phyloP scores from a whole-genome alignment of 2,888 invertebrate species.

The Megamerina dolium region DNA sequence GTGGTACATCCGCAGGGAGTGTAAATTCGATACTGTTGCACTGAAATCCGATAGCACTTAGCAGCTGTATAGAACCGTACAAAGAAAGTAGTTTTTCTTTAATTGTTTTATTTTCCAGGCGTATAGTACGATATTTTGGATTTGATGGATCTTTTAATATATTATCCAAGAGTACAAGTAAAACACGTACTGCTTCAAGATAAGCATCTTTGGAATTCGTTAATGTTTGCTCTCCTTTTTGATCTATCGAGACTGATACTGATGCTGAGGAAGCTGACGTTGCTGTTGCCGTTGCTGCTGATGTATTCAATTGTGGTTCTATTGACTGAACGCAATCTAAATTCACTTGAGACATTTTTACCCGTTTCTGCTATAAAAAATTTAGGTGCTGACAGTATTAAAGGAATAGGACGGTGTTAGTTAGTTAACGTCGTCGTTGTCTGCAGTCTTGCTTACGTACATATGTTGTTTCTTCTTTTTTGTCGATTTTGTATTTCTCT shows the following conservation, averaged over 20 bases:
- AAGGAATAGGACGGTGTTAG: too few species aligned
- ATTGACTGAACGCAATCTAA: slow-evolving; percentile 10
- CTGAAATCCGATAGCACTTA: slow-evolving; percentile 43
- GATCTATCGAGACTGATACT: background rate
- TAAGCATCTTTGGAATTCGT: slow-evolving; percentile 37
- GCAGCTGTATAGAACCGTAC: slow-evolving; percentile 36
- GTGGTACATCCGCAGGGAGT: slow-evolving; percentile 35
- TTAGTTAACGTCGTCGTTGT: too few species aligned
- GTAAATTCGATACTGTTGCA: slow-evolving; percentile 25
- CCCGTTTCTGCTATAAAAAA: too few species aligned
- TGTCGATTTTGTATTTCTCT: too few species aligned
- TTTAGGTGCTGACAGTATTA: too few species aligned
- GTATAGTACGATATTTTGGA: slow-evolving; percentile 43
- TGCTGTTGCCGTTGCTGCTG: slow-evolving; percentile 1
- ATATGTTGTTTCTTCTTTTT: too few species aligned
- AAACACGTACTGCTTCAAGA: slow-evolving; percentile 42
- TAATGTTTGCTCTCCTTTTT: slow-evolving; percentile 11
- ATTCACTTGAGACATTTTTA: slow-evolving; percentile 12
- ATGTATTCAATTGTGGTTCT: slow-evolving; percentile 5
- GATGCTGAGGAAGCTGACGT: slow-evolving; percentile 2
- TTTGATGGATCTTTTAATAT: slow-evolving; percentile 44
- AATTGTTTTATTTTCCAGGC: slow-evolving; percentile 44
- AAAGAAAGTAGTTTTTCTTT: slow-evolving; percentile 42
- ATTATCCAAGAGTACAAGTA: slow-evolving; percentile 44
- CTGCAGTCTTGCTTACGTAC: too few species aligned